These are phyloP conservation scores for Sebastiscus tertius DNA, from an alignment of 2,797 vertebrate species.

Conservation along the genomic window DNA sequence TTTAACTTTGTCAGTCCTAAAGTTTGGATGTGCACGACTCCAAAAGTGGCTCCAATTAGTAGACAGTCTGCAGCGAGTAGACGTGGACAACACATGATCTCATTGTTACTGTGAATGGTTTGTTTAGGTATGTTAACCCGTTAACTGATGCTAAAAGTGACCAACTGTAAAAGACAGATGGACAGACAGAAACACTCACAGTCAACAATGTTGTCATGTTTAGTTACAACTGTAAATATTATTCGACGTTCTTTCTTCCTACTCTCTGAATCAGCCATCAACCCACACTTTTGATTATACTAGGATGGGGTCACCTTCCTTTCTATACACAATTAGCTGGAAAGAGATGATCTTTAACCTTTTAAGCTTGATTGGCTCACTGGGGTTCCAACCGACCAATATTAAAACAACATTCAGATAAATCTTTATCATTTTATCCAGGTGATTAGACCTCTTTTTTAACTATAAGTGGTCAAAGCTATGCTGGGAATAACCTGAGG, in stretches of 20 bases:
- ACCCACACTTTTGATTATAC: not conserved
- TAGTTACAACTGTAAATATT: not conserved
- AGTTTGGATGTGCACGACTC: not conserved
- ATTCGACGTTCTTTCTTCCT: not conserved
- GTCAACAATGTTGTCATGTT: not conserved
- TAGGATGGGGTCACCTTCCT: not conserved
- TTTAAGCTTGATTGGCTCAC: not conserved
- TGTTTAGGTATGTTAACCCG: not conserved
- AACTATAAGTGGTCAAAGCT: not conserved
- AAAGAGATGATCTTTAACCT: not conserved
- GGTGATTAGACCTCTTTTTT: not conserved
- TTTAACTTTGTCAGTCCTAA: not conserved
- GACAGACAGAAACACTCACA: not conserved
- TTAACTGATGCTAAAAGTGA: not conserved
- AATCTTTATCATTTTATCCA: not conserved
- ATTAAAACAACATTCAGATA: not conserved
- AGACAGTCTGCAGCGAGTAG: not conserved
- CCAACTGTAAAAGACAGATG: no score
- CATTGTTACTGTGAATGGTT: not conserved
- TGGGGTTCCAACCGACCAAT: not conserved
- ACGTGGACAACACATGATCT: not conserved
- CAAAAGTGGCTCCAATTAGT: not conserved
- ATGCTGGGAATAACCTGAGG: no score
- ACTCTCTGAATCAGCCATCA: not conserved
- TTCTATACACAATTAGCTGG: not conserved